These are phyloP conservation scores for Pseudomyrmex flavicornis DNA, from an alignment of 1,140 invertebrate species.

Conservation along the genomic window DNA sequence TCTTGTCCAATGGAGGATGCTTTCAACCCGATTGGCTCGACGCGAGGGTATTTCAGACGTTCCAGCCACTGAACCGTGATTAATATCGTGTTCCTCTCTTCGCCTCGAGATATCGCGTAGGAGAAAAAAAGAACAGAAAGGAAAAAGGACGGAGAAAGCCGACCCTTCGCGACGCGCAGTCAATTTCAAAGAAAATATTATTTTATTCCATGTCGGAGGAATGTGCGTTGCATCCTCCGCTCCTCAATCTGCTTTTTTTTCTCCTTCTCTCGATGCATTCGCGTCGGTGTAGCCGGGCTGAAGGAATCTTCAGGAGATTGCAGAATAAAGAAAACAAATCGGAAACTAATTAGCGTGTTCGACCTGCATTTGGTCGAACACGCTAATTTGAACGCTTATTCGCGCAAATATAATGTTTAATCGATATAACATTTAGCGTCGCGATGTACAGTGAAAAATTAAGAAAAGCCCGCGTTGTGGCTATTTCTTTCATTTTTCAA, in stretches of 20 bases:
- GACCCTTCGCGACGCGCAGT: not conserved
- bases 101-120: conserved; percentile 26
- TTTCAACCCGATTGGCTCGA: conserved; percentile 76
- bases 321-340: conserved; percentile 8
- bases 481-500: not conserved
- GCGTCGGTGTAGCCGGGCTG: conserved; percentile 17
- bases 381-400: conserved; percentile 59
- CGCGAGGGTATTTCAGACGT: conserved; percentile 70
- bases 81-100: conserved; percentile 73
- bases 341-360: conserved; percentile 55
- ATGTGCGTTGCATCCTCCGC: not conserved
- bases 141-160: conserved; percentile 15
- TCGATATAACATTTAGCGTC: not conserved
- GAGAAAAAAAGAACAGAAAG: not conserved
- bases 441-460: not conserved
- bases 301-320: conserved; percentile 9
- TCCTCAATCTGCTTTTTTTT: not conserved
- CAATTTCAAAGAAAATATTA: conserved; percentile 65
- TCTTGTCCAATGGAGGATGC: conserved; percentile 72
- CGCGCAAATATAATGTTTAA: conserved; percentile 2
- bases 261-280: not conserved
- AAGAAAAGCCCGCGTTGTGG: not conserved
- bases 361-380: not conserved
- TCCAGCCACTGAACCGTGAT: conserved; percentile 74
- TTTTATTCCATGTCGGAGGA: conserved; percentile 41